These are phyloP conservation scores for Xanthia icteritia DNA, from an alignment of 2,888 invertebrate genomes.

Conservation along the genomic window DNA sequence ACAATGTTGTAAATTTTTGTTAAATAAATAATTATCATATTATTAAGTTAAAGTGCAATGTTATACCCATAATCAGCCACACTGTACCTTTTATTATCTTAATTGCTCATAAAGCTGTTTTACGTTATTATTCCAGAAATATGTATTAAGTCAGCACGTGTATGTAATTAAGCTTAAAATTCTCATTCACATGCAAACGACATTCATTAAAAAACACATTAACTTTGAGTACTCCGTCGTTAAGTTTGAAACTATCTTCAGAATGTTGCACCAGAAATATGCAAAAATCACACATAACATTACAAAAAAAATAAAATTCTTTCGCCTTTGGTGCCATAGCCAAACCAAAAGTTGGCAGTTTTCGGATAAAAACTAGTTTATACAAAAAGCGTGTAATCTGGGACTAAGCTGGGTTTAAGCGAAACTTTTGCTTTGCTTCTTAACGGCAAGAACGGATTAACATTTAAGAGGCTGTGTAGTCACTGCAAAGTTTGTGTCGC, in stretches of 20 bases:
- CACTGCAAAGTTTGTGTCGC: slow-evolving; percentile 27
- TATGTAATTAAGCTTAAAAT: not conserved
- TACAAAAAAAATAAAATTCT: not conserved
- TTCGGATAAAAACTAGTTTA: slow-evolving; percentile 38
- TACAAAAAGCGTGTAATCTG: slow-evolving; percentile 51
- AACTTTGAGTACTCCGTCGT: slow-evolving; percentile 8
- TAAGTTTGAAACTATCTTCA: slow-evolving; percentile 9
- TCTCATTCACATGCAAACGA: slow-evolving; percentile 7
- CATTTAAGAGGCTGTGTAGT: slow-evolving; percentile 39
- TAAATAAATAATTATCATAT: too few relatives aligned
- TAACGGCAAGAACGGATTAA: slow-evolving; percentile 41
- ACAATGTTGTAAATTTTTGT: too few relatives aligned
- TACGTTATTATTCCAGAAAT: not conserved
- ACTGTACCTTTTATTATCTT: not conserved
- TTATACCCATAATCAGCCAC: not conserved
- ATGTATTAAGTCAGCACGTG: not conserved
- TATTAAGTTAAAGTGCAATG: too few relatives aligned
- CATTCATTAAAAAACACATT: slow-evolving; percentile 25
- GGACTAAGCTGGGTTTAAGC: slow-evolving; percentile 39
- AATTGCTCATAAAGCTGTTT: not conserved
- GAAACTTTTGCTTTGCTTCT: slow-evolving; percentile 49
- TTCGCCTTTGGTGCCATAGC: not conserved
- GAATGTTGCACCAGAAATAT: slow-evolving; percentile 24
- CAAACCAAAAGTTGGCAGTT: slow-evolving; percentile 20
- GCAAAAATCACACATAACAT: not conserved